Evolutionary conservation across 2,888 invertebrate species (phyloP).

Genomic region (Papilio demoleus): DNA sequence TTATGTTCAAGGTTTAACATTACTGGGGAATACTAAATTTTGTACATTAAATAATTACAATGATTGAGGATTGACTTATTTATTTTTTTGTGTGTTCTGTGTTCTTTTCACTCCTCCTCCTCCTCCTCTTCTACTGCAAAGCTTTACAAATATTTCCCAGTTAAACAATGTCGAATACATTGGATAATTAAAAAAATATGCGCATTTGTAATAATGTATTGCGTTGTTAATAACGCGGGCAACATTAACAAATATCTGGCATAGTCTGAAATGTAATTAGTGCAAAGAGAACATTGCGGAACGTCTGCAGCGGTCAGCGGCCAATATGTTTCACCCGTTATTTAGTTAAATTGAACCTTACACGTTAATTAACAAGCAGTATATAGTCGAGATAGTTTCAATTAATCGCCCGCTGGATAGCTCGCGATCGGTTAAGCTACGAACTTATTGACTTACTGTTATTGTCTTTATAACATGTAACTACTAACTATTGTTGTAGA

Average conservation of each 20-base stretch:
- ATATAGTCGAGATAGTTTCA: constrained; percentile 14
- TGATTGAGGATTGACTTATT: no score
- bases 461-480: neutral
- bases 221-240: neutral
- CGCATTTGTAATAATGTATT: no score
- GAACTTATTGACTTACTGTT: neutral
- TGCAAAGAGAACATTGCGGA: constrained; percentile 19
- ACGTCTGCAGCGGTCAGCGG: constrained; percentile 27
- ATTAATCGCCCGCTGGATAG: constrained; percentile 8
- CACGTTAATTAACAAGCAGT: constrained; percentile 25
- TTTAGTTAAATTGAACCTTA: constrained; percentile 28
- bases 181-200: no score
- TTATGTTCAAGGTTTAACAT: neutral
- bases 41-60: no score
- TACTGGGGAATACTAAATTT: no score
- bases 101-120: no score
- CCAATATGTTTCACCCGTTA: constrained; percentile 25
- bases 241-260: constrained; percentile 16
- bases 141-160: neutral
- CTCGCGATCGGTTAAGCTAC: neutral
- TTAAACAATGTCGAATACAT: no score
- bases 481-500: no score
- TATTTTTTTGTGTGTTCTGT: no score
- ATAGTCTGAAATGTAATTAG: constrained; percentile 31
- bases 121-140: no score